Evolutionary conservation across 1,140 invertebrate genomes (phyloP).

Genomic region (Lucilia cuprina): DNA sequence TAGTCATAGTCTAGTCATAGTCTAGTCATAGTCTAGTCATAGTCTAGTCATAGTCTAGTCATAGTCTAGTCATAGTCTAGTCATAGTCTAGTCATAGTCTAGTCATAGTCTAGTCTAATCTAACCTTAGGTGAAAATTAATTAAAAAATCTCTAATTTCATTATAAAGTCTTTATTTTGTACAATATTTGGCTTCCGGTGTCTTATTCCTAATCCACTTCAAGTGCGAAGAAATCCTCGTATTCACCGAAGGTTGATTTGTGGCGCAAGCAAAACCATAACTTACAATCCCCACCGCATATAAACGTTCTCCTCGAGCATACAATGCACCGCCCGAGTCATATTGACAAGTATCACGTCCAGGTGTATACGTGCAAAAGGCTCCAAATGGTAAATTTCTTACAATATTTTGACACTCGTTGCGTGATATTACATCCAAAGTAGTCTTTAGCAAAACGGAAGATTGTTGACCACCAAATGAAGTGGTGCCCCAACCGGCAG

Average conservation of each 20-base stretch:
- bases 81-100: too few relatives aligned
- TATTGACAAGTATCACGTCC: constrained; percentile 58
- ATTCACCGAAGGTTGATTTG: constrained; percentile 70
- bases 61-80: too few relatives aligned
- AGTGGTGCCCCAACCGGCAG: constrained; percentile 59
- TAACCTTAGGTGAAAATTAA: too few relatives aligned
- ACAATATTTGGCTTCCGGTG: constrained; percentile 53
- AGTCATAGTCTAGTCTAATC: too few relatives aligned
- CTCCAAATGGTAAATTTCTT: constrained; percentile 40
- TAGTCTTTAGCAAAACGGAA: constrained; percentile 50
- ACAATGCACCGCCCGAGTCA: constrained; percentile 58
- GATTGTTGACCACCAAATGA: constrained; percentile 57
- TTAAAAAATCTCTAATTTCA: not conserved
- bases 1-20: too few relatives aligned
- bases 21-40: too few relatives aligned
- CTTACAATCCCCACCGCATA: constrained; percentile 71
- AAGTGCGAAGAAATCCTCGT: constrained; percentile 72
- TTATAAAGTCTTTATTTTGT: constrained; percentile 37
- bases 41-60: too few relatives aligned
- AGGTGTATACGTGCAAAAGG: constrained; percentile 57
- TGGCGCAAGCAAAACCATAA: constrained; percentile 69
- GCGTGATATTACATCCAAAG: constrained; percentile 49
- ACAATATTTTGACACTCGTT: constrained; percentile 45
- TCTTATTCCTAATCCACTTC: constrained; percentile 73
- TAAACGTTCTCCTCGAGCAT: constrained; percentile 48